Evolutionary conservation across 2,888 invertebrate genomes (phyloP), one percentile per base, ranked within the genome.

Genomic region (Neelides folsomi): DNA sequence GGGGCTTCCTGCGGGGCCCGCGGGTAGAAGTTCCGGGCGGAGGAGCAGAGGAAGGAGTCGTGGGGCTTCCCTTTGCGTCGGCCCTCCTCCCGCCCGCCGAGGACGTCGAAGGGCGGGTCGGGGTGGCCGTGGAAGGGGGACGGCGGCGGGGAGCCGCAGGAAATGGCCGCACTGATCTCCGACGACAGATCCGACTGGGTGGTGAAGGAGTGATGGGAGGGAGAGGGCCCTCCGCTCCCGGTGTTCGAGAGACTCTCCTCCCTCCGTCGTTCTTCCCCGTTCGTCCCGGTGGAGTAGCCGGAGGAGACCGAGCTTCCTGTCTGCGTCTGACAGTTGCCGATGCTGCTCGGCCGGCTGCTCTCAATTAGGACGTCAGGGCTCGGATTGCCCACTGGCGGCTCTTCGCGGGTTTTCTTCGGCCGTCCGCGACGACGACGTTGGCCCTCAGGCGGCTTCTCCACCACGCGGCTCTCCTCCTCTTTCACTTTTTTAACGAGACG

Each of bases 331-430:
- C 57, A 59, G 57, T 58, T 61, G 56, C 54, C 60, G 51, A 51
- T 56, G 51, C 53, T 63, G 54, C 56, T 61, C 48, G 56, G 56
- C 38, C 46, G 50, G 47, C 56, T 51, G 42, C 43, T 59, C 43
- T 59, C 58, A 49, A 54, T 54, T 13, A 52, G 52, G 39, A 54
- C 55, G 49, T 63, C 62, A 34, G 59, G 59, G 49, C 59, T 60
- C 37, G 54, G 57, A 43, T 49, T 58, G 74, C 74, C 56, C 76
- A 71, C 1, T 9, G 78, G 73, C 42, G 78, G 77, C 68, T 79
- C 82, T 67, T 78, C 77, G 68, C 82, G 82, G 15, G 82, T 80
- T 71, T 88, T 88, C 74, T 87, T 87, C 55, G 88, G 87, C n/a
- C 87, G 74, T 1, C 88, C 88, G 18, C 87, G 77, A 70, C 87